These are phyloP conservation scores for Pomatostomus ruficeps DNA, from an alignment of 2,113 vertebrate genomes.

Conservation along the genomic window DNA sequence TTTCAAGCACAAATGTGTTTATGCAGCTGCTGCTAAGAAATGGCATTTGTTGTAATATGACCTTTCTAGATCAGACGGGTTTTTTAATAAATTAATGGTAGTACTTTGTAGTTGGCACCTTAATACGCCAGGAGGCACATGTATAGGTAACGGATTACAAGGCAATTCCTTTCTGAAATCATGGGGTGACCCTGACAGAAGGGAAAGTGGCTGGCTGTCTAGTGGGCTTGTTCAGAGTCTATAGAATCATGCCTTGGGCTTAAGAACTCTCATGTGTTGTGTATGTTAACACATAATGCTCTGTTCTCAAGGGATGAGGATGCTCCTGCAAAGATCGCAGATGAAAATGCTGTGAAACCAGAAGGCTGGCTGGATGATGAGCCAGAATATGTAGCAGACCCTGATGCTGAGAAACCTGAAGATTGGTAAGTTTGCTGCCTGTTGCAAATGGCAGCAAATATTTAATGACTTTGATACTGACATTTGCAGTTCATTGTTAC, in stretches of 20 bases:
- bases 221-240: neutral
- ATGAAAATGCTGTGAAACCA: slow-evolving; percentile 90
- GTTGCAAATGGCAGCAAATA: neutral
- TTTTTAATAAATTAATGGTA: neutral
- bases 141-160: neutral
- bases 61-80: neutral
- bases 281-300: neutral
- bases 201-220: neutral
- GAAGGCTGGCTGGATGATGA: slow-evolving; percentile 97
- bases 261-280: neutral
- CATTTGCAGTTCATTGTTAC: neutral
- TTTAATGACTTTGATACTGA: neutral
- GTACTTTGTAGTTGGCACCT: neutral
- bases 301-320: slow-evolving; percentile 87
- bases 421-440: slow-evolving; percentile 80
- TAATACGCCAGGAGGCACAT: neutral
- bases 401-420: slow-evolving; percentile 91
- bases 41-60: neutral
- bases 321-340: slow-evolving; percentile 88
- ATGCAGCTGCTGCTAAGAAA: neutral
- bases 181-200: neutral
- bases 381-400: slow-evolving; percentile 89
- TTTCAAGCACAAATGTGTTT: neutral
- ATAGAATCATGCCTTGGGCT: neutral
- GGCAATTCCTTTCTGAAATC: neutral